Base-by-base conservation (phyloP, 2,888 invertebrate species). In the Dynastes hyllus region DNA sequence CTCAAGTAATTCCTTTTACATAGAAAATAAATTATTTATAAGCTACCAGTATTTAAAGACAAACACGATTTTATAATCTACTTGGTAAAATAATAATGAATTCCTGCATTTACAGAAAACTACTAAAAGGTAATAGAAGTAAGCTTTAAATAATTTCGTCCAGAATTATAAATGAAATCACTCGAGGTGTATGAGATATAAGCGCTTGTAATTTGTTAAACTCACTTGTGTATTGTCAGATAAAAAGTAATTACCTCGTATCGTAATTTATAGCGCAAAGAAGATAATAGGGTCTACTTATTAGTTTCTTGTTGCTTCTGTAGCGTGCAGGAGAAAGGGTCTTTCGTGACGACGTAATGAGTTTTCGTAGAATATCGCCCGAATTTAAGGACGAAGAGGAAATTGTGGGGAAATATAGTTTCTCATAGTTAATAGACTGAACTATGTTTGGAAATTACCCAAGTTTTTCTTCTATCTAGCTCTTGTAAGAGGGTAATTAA, bases 301-400 rank as follows among this genome's bases (percentile, higher is more conserved):
- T 67, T 67, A 70, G 70, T 55, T 70, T 70, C 70, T 53, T 55
- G 70, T 70, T 53, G 70, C 53, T 70, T 29, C n/a, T 70, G 51
- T 58, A 58, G 51, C 70, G 51, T 53, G 70, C 53, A 32, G 13
- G 67, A 22, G 67, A 9, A 50, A 50, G 70, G 16, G 53, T 32
- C 70, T 51, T 37, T 53, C 53, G 70, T 70, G 70, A 53, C 70
- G 70, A 70, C 13, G 29, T 70, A 70, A 70, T 70, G 70, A 70
- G 53, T 70, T 70, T 70, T 70, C 53, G n/a, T 27, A 51, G 53
- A 70, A 32, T 27, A 22, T 53, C 70, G 29, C 29, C n/a, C 11
- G 8, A 53, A 51, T 53, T 29, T 70, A 55, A 70, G 51, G 53
- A 53, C 53, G 70, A 22, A 70, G 45, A 67, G 45, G 45, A 50